Percentiles rank a stretch among this genome's conserved stretches.
Conservation (phyloP, 2,888 invertebrate species). For the Oscheius sp. region DNA sequence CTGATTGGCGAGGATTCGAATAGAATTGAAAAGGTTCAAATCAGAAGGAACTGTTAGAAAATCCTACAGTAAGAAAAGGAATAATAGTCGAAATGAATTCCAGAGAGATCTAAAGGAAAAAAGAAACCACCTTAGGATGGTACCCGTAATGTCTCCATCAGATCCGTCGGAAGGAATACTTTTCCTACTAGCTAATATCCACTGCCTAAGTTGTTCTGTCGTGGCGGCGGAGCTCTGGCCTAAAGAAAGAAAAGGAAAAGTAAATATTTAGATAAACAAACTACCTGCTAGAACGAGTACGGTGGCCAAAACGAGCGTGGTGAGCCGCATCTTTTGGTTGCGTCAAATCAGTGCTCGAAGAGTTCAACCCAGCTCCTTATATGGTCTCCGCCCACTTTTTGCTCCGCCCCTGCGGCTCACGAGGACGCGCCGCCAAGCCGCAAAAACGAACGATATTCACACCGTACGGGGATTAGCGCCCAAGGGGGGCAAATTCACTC, state of each 20-base stretch:
- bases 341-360: conserved; percentile 21
- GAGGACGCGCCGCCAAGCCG: conserved; percentile 18
- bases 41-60: neutral
- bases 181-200: conserved; percentile 62
- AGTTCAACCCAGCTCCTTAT: conserved; percentile 15
- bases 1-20: neutral
- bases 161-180: conserved; percentile 45
- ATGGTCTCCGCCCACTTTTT: conserved; percentile 29
- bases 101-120: no score
- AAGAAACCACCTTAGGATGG: conserved; percentile 47
- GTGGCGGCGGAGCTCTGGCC: conserved; percentile 43
- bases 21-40: neutral
- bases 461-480: conserved; percentile 7
- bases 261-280: neutral
- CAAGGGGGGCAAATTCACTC: neutral
- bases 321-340: conserved; percentile 22
- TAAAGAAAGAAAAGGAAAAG: neutral
- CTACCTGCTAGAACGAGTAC: conserved; percentile 16
- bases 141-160: conserved; percentile 57
- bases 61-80: neutral
- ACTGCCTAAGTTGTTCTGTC: conserved; percentile 63
- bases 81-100: neutral
- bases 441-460: conserved; percentile 26
- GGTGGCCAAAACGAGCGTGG: conserved; percentile 1
- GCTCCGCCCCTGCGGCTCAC: conserved; percentile 27